phyloP scores from a whole-genome alignment of 2,888 invertebrate genomes.

The Drosophila helvetica region DNA sequence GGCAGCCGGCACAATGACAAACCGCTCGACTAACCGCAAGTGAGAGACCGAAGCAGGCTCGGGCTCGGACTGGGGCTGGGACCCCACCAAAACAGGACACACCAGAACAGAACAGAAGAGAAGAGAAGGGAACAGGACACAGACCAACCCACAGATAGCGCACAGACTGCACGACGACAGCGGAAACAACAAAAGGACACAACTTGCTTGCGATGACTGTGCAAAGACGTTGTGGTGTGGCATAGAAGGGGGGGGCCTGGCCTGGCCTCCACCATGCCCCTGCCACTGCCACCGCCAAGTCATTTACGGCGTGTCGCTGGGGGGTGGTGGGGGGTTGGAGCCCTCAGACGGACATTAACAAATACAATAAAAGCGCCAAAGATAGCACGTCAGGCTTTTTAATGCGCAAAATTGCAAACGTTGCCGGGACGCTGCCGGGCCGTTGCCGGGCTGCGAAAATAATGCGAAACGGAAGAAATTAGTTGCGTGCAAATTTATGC shows the following conservation, averaged over 20 bases:
- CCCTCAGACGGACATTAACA: slow-evolving; percentile 70
- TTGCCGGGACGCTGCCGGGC: slow-evolving; percentile 36
- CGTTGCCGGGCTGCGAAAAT: slow-evolving; percentile 68
- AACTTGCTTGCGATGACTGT: slow-evolving; percentile 63
- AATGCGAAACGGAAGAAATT: slow-evolving; percentile 80
- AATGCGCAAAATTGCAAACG: slow-evolving; percentile 80
- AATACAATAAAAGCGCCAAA: slow-evolving; percentile 80
- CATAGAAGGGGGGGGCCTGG: slow-evolving; percentile 12
- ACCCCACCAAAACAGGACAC: neutral
- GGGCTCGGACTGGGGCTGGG: slow-evolving; percentile 12
- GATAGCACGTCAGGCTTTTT: slow-evolving; percentile 80
- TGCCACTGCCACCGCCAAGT: slow-evolving; percentile 64
- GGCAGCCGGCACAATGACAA: slow-evolving; percentile 75
- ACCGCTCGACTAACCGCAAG: slow-evolving; percentile 79
- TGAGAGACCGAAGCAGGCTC: slow-evolving; percentile 16
- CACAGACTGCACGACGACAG: slow-evolving; percentile 46
- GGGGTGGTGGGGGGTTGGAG: neutral
- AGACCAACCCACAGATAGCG: slow-evolving; percentile 40
- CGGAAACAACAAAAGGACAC: slow-evolving; percentile 79
- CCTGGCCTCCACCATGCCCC: slow-evolving; percentile 30
- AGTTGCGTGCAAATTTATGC: slow-evolving; percentile 80
- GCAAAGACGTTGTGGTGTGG: slow-evolving; percentile 45
- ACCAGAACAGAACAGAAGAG: neutral
- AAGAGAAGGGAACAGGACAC: neutral
- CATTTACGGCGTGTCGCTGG: slow-evolving; percentile 70